These are phyloP conservation scores for Cyanoderma ruficeps DNA, from an alignment of 2,113 vertebrate species.

Conservation along the genomic window DNA sequence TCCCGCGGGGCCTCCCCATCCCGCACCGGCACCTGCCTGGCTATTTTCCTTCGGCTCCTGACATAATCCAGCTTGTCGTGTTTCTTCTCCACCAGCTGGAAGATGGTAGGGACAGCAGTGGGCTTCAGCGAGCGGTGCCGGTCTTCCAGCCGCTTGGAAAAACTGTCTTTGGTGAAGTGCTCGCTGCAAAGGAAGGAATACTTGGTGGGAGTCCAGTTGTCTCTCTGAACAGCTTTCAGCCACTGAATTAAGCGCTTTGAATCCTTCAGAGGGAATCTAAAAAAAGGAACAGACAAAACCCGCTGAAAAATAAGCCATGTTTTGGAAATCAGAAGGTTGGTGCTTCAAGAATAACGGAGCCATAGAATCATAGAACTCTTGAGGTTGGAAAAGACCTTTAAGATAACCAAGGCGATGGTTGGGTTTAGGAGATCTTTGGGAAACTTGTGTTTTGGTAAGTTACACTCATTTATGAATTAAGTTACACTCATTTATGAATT, in stretches of 20 bases:
- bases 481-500: accelerated
- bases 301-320: background rate
- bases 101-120: slow-evolving; percentile 82
- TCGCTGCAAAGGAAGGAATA: slow-evolving; percentile 85
- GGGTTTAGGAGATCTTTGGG: background rate
- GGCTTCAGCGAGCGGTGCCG: slow-evolving; percentile 79
- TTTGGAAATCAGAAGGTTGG: background rate
- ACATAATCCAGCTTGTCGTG: slow-evolving; percentile 60
- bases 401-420: accelerated
- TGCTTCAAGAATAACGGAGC: background rate
- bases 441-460: background rate
- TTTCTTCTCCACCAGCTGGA: slow-evolving; percentile 73
- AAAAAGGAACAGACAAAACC: background rate
- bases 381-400: background rate
- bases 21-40: background rate
- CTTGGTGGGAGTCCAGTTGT: slow-evolving; percentile 84
- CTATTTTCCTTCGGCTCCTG: slow-evolving; percentile 58
- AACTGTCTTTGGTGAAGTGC: slow-evolving; percentile 85
- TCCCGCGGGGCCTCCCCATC: slow-evolving; percentile 40
- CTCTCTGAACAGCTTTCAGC: slow-evolving; percentile 80
- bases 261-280: slow-evolving; percentile 83
- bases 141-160: slow-evolving; percentile 78
- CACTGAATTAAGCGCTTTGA: slow-evolving; percentile 80
- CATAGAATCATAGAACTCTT: background rate
- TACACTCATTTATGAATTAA: accelerated